Conservation (phyloP, 2,888 invertebrate species). For the Hydriomena furcata region DNA sequence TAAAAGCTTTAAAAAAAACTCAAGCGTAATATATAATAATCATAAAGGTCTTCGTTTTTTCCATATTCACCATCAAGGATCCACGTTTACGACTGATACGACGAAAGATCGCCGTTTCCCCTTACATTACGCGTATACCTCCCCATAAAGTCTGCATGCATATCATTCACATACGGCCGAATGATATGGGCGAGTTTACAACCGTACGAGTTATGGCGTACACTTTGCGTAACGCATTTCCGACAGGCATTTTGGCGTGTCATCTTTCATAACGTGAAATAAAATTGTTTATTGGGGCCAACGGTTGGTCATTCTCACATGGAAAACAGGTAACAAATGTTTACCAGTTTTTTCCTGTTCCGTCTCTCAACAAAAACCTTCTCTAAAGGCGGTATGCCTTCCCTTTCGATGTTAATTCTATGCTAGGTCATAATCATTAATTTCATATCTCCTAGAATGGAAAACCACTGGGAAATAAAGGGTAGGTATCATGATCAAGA, state of each 20-base stretch:
- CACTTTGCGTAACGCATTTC: conserved; percentile 31
- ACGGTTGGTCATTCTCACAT: conserved; percentile 40
- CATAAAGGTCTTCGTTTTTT: conserved; percentile 1
- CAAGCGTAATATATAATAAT: not conserved
- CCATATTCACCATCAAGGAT: conserved; percentile 12
- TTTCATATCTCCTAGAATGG: no score
- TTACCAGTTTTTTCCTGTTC: no score
- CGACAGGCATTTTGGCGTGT: conserved; percentile 34
- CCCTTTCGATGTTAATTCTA: no score
- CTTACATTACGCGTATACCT: conserved; percentile 18
- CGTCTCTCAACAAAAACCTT: no score
- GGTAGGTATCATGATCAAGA: no score
- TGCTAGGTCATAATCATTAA: no score
- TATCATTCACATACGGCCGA: conserved; percentile 24
- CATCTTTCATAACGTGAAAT: conserved; percentile 54
- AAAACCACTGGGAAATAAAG: no score
- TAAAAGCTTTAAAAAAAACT: conserved; percentile 3
- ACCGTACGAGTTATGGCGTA: conserved; percentile 44
- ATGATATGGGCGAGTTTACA: conserved; percentile 24
- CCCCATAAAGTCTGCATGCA: conserved; percentile 19
- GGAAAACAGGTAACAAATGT: conserved; percentile 1
- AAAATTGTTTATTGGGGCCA: conserved; percentile 54
- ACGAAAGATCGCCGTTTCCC: conserved; percentile 21
- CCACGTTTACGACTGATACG: conserved; percentile 18
- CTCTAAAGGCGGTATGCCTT: no score